Evolutionary conservation across 2,113 vertebrate genomes (phyloP).

Genomic region (Patagioenas fasciata): DNA sequence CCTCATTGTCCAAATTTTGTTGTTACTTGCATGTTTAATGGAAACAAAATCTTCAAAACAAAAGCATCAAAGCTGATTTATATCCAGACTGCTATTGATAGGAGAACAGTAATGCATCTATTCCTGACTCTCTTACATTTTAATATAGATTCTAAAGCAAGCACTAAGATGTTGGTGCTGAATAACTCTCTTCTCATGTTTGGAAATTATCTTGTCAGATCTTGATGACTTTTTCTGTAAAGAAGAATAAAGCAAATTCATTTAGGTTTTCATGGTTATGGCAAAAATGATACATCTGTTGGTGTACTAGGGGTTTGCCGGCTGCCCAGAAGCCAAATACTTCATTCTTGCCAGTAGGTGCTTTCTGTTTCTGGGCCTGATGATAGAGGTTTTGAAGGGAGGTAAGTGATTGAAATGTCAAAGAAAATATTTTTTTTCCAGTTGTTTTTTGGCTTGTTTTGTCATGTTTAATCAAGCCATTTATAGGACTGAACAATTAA

Average conservation of each 20-base stretch:
- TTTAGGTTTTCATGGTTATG: neutral
- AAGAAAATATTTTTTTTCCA: neutral
- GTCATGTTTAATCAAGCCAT: neutral
- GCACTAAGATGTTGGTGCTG: neutral
- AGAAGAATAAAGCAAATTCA: neutral
- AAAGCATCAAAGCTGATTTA: neutral
- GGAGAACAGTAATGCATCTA: neutral
- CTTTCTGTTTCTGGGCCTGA: neutral
- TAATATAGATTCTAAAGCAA: neutral
- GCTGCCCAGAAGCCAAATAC: neutral
- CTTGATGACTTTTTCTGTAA: constrained; percentile 4
- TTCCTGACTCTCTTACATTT: neutral
- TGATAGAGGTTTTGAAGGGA: neutral
- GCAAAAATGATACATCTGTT: neutral
- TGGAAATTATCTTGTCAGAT: neutral
- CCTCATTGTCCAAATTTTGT: neutral
- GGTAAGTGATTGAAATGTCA: neutral
- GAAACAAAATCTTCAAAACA: neutral
- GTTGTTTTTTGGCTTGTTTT: neutral
- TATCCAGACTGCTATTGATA: neutral
- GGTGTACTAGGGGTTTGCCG: neutral
- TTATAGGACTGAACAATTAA: neutral
- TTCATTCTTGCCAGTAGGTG: neutral
- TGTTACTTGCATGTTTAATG: neutral
- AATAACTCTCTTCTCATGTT: neutral